phyloP scores from a whole-genome alignment of 1,140 invertebrate species.

The Artemia franciscana region DNA sequence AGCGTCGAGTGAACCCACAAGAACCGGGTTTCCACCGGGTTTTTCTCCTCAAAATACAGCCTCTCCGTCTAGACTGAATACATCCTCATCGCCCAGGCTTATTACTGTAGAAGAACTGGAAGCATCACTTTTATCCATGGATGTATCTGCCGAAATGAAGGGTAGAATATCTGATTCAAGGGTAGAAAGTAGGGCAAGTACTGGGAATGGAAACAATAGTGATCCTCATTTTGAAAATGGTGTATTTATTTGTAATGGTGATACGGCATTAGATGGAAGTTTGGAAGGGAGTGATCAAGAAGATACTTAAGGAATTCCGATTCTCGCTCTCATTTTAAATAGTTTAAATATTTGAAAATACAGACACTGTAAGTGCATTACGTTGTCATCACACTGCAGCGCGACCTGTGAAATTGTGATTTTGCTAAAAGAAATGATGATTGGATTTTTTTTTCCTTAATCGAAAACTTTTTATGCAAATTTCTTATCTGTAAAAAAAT shows the following conservation, averaged over 20 bases:
- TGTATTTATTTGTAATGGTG: background rate
- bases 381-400: too few species aligned
- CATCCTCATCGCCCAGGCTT: background rate
- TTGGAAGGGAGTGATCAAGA: background rate
- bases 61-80: background rate
- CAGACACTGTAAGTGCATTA: too few species aligned
- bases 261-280: background rate
- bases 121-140: constrained; percentile 4
- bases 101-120: constrained; percentile 10
- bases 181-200: background rate
- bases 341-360: too few species aligned
- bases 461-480: too few species aligned
- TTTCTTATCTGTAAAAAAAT: too few species aligned
- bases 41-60: background rate
- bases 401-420: too few species aligned
- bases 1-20: background rate
- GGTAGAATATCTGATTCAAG: background rate
- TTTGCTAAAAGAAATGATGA: too few species aligned
- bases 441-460: too few species aligned
- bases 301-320: too few species aligned
- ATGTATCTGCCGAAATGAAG: background rate
- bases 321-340: too few species aligned
- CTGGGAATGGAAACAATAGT: background rate
- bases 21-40: background rate
- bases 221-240: background rate